Evolutionary conservation across 2,888 invertebrate genomes (phyloP), one percentile per base, ranked within the genome.

Genomic region (Leuctra nigra): DNA sequence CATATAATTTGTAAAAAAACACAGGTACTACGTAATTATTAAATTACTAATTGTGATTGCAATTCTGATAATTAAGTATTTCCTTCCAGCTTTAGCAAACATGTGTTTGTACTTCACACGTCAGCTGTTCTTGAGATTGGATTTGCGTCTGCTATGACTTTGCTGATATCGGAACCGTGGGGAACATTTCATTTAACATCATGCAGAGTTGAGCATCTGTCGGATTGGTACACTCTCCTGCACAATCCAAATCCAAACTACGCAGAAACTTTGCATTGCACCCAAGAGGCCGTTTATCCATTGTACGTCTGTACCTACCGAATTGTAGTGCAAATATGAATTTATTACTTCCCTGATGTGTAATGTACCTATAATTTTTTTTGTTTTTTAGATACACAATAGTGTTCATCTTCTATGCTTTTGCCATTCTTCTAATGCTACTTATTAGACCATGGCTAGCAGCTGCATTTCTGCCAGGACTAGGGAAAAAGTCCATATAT

Each of bases 271-370:
- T 72, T 97, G 54, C 87, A 94, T 72, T 99, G 98, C 72, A 95
- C 97, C 0, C 95, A 98, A 68, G 98, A 99, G 75, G 94, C 96
- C 56, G 96, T 97, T 0, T 98, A 94, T 77, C 98, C 98, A 44
- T 74, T 98, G 92, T 97, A 80, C 82, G 86, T 80, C 61, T 66
- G 65, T 55, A 53, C 38, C 38, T 29, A 11, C 29, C 29, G 11
- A 29, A 11, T 29, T 29, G 6, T 29, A 11, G 6, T 6, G 29
- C 7, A 7, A 29, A 29, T 29, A 7, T 29, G 7, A 11, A 29
- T 6, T 29, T 29, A 7, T 7, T 29, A 29, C 11, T 7, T 6
- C 7, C 29, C 29, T 29, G 11, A 29, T 29, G 29, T 29, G 6
- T 29, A 29, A 29, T 11, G 29, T 29, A 29, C 11, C 11, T 29